Base-by-base conservation (phyloP, 2,113 vertebrate species). In the Myotis yumanensis region DNA sequence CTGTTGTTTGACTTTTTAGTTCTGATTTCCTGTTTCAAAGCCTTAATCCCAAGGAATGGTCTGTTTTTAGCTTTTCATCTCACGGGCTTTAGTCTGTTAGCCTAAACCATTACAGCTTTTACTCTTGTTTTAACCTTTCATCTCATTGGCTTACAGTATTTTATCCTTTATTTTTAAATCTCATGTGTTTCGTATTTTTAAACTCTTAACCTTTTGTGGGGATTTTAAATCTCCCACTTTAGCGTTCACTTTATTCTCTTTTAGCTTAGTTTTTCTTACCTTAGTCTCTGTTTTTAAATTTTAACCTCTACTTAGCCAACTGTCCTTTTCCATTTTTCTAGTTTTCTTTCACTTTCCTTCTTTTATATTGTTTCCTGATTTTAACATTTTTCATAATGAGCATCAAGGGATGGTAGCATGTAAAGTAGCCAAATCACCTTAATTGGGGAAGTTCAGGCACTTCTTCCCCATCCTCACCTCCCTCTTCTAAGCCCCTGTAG, bases 121-220 rank as follows among this genome's bases (percentile, higher is more conserved):
- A 76, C 73, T 95, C 57, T 28, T 18, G 51, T 52, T 90, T 81
- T 94, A 96, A 93, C 89, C 94, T 97, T 96, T 95, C 92, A 93
- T 89, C 66, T 90, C 66, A 94, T 90, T 95, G 93, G 88, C 59
- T 96, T 96, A 89, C 46, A 69, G 73, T 64, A 94, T 72, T 91
- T 84, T 85, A 86, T 90, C 87, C 68, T 96, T 96, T 90, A 96
- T 97, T 97, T 97, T 95, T 75, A 94, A 96, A 95, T 92, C 76
- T 97, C 83, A 59, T 87, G 64, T 71, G 64, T 91, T 93, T 94
- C 92, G 11, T 83, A 83, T 96, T 97, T 97, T 97, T 95, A 92
- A 97, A 95, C 83, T 91, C 84, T 84, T 87, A 85, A 93, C 71
- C 57, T 96, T 93, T 93, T 48, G 76, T 28, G 14, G 48, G 43